phyloP scores from a whole-genome alignment of 1,140 invertebrate genomes.

The Arion vulgaris region DNA sequence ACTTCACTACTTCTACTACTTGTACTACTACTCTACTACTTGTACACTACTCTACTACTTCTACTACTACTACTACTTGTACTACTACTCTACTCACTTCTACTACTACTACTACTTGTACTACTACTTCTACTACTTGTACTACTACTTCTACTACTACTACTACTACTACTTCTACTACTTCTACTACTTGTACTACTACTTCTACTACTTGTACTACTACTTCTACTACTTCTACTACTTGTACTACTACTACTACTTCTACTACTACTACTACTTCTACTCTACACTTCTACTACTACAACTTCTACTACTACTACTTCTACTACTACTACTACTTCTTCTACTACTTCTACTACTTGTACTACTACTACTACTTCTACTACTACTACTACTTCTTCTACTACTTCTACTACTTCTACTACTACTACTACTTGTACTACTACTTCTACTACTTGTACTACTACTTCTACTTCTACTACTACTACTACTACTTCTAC shows the following conservation, averaged over 20 bases:
- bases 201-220: too few species aligned
- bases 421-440: conserved; percentile 12
- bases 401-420: not conserved
- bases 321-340: not conserved
- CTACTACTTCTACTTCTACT: conserved; percentile 3
- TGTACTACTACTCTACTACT: not conserved
- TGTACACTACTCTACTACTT: too few species aligned
- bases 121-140: not conserved
- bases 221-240: too few species aligned
- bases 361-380: conserved; percentile 16
- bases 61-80: too few species aligned
- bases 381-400: conserved; percentile 20
- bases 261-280: too few species aligned
- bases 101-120: not conserved
- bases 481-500: conserved; percentile 23
- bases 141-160: conserved; percentile 1
- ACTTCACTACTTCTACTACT: not conserved
- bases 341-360: conserved; percentile 12
- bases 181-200: too few species aligned
- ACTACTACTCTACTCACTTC: too few species aligned
- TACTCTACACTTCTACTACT: too few species aligned
- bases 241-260: too few species aligned
- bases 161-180: not conserved
- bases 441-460: not conserved
- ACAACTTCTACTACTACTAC: too few species aligned